Evolutionary conservation across 2,113 vertebrate species (phyloP), one percentile per base, ranked within the genome.

Genomic region (Nibea coibor): DNA sequence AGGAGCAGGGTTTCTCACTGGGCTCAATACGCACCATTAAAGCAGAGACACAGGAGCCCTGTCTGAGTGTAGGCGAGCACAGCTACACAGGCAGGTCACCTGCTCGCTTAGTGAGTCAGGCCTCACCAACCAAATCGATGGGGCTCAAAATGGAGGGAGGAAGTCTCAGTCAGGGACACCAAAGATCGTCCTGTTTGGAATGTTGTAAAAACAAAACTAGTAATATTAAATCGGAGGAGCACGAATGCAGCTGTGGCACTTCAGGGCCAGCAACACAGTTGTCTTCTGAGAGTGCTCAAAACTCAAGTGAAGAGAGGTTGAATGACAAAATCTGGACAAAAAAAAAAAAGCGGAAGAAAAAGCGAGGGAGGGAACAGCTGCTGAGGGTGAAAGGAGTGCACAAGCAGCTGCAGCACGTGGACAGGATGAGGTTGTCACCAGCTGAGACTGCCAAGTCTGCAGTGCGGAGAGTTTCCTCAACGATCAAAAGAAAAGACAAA

Each of bases 261-360:
- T 80, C 78, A 2, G 75, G 28, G 8, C 64, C 19, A 17, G 53
- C 54, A 31, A 61, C 63, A 26, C 73, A 50, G 24, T 43, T 83
- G 59, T 88, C 87, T 17, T 80, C 81, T 14, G 85, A 89, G 68
- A 84, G 79, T 43, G 17, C 78, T 74, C 86, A 64, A 42, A 87
- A 85, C 26, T 92, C 75, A 26, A 84, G 69, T 31, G 87, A 88
- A 90, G 91, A 96, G 89, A 90, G 72, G 88, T 67, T 92, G 78
- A 67, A 82, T 86, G 90, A 94, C 42, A 87, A 95, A 94, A 93
- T 95, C 74, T 94, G 90, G 74, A 92, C 93, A 68, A 97, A 96
- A 88, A 97, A 97, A 91, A 98, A 96, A 90, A 98, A 96, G 70
- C 95, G 95, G 88, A 98, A 97, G 93, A 98, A 97, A 96, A 97